Evolutionary conservation across 2,113 vertebrate species (phyloP).

Genomic region (Mesocricetus auratus): DNA sequence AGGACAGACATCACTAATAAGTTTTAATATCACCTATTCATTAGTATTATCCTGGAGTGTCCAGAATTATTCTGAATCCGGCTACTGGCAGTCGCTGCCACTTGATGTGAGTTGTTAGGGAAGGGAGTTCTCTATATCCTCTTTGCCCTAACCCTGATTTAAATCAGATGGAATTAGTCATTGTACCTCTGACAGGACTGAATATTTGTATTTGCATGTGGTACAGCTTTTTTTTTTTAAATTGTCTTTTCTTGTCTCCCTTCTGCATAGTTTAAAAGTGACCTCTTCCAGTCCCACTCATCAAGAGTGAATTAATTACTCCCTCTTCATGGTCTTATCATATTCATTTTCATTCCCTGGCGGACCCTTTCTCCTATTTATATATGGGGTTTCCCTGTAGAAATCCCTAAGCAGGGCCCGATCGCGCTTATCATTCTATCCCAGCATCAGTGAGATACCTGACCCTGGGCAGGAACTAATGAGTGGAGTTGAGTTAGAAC

Average conservation of each 20-base stretch:
- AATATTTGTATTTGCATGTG: neutral
- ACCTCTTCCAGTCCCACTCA: neutral
- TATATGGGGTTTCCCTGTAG: neutral
- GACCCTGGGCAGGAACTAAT: neutral
- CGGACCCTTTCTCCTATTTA: slow-evolving; percentile 13
- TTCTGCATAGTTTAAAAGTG: neutral
- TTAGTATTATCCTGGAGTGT: neutral
- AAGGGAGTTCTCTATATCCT: neutral
- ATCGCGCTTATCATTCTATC: neutral
- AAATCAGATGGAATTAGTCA: neutral
- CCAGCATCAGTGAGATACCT: neutral
- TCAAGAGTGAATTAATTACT: slow-evolving; percentile 10
- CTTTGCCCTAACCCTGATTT: neutral
- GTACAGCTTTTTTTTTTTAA: neutral
- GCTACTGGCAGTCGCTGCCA: neutral
- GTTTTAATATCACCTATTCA: neutral
- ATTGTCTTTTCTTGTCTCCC: neutral
- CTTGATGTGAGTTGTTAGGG: neutral
- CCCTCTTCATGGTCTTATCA: neutral
- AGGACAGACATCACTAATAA: neutral
- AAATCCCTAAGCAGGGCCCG: neutral
- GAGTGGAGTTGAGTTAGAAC: neutral
- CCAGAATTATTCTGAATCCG: neutral
- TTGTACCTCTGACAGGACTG: neutral
- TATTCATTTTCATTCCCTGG: neutral